Evolutionary conservation across 1,140 invertebrate genomes (phyloP).

Genomic region (Melanaphis sacchari): DNA sequence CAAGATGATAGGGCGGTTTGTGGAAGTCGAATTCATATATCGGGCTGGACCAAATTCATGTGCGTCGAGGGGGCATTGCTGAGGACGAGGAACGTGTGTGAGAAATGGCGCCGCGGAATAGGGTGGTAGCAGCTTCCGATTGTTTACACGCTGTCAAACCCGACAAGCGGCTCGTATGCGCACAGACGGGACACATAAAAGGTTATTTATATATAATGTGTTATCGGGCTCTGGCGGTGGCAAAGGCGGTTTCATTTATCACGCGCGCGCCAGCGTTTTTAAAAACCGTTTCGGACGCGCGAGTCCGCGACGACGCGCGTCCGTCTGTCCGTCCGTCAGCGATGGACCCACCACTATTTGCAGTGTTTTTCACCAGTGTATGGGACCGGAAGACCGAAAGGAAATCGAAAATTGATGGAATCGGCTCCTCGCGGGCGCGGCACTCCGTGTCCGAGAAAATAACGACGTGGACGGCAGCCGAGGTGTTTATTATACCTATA

Average conservation of each 20-base stretch:
- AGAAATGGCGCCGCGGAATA: not conserved
- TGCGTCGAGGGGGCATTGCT: not conserved
- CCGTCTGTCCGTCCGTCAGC: not conserved
- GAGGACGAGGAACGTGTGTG: not conserved
- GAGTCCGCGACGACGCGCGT: not conserved
- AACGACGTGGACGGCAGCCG: not conserved
- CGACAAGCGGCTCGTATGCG: not conserved
- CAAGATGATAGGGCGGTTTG: not conserved
- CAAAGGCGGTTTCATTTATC: conserved; percentile 42
- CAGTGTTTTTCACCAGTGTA: not conserved
- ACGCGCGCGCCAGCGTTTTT: not conserved
- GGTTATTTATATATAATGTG: conserved; percentile 38
- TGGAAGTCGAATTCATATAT: conserved; percentile 12
- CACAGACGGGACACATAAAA: conserved; percentile 33
- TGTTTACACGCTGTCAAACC: conserved; percentile 47
- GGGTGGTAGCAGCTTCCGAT: not conserved
- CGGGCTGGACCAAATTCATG: not conserved
- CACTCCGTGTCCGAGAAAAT: not conserved
- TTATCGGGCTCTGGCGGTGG: conserved; percentile 12
- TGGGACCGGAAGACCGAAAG: conserved; percentile 3
- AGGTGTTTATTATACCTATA: not conserved
- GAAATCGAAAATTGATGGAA: conserved; percentile 52
- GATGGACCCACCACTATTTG: not conserved
- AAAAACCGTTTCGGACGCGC: conserved; percentile 16
- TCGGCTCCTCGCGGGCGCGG: not conserved